Conservation (phyloP, 2,113 vertebrate genomes). For the Trogon surrucura region DNA sequence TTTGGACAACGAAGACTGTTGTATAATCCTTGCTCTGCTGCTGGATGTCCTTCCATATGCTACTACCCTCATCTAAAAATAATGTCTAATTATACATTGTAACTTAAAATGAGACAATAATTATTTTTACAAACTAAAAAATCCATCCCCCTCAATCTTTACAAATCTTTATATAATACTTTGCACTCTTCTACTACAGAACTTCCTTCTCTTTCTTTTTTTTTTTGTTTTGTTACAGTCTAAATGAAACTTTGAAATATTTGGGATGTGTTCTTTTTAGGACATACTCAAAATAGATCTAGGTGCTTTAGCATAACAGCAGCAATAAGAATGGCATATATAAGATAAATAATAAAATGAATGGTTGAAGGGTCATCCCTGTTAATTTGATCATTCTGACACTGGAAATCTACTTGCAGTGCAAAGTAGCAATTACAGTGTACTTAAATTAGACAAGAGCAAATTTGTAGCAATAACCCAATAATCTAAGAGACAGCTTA, state of each 20-base stretch:
- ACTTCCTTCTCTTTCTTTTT: neutral
- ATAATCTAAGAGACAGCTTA: neutral
- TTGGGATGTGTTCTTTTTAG: neutral
- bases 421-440: neutral
- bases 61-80: neutral
- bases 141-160: neutral
- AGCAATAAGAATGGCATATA: neutral
- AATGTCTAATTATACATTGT: neutral
- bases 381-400: conserved; percentile 19
- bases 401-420: neutral
- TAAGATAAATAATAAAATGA: neutral
- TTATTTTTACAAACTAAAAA: neutral
- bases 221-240: neutral
- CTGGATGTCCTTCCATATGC: neutral
- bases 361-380: neutral
- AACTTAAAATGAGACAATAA: neutral
- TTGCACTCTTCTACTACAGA: neutral
- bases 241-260: neutral
- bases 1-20: neutral
- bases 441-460: neutral
- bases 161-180: neutral
- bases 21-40: neutral
- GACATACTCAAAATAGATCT: neutral
- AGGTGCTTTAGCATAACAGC: neutral
- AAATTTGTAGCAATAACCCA: neutral